Evolutionary conservation across 2,113 vertebrate genomes (phyloP), one percentile per base, ranked within the genome.

Genomic region (Heterotilapia buettikoferi): DNA sequence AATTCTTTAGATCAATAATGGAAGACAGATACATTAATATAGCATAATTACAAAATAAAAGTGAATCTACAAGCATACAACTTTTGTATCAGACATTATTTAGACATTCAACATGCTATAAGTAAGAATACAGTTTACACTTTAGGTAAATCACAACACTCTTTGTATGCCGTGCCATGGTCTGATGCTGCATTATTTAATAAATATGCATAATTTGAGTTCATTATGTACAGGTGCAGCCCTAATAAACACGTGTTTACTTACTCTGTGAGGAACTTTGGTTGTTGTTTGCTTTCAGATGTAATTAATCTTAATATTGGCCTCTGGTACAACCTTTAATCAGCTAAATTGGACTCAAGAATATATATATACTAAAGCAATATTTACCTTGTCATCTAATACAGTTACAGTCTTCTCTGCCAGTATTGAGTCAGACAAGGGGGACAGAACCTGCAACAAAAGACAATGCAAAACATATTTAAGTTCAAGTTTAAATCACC

Each of bases 381-480:
- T 10, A 96, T 96, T 97, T 93, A 99, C 98, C 10, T 98, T 97
- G 90, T 99, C 98, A 53, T 99, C 98, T 88, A 98, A 93, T 21
- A 99, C 98, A 0, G 97, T 97, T 87, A 99, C 97, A 0, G 98
- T 99, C 94, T 98, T 99, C 95, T 99, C 98, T 7, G 98, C 99
- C 96, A 99, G 93, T 91, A 99, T 99, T 50, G 98, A 98, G 91
- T 99, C 98, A 0, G 98, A 99, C 50, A 99, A 96, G 2, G 98
- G 98, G 0, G 98, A 99, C 82, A 99, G 96, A 26, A 99, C 98
- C 99, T 99, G 91, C 13, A 80, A 54, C 8, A 54, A 53, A 80
- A 80, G 2, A 54, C 12, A 21, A 36, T 8, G 21, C 19, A 50
- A 8, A 4, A 9, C 9, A 86, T 8, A 8, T 33, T 54, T 7